phyloP scores from a whole-genome alignment of 2,888 invertebrate genomes.

The Empis livida region DNA sequence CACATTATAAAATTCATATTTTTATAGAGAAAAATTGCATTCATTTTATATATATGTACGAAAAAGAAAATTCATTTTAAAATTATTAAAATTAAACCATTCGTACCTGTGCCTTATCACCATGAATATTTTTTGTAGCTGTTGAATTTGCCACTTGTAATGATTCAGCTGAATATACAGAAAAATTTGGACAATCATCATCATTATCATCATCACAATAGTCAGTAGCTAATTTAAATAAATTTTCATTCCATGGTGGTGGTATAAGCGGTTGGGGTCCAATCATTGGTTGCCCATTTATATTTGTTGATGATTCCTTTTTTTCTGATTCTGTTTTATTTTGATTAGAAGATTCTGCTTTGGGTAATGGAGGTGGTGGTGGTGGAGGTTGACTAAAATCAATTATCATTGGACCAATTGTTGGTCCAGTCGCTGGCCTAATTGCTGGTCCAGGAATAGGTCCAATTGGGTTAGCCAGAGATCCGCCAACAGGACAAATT shows the following conservation, averaged over 20 bases:
- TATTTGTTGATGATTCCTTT: neutral
- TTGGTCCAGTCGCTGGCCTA: no score
- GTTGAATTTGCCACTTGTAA: constrained; percentile 42
- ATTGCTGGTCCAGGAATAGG: no score
- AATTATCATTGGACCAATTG: neutral
- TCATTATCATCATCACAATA: constrained; percentile 41
- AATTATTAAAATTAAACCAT: neutral
- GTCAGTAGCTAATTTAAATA: constrained; percentile 28
- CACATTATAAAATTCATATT: neutral
- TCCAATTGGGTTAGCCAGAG: no score
- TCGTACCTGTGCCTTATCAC: constrained; percentile 24
- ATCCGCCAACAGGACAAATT: no score
- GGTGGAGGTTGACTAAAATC: constrained; percentile 6
- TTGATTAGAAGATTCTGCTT: neutral
- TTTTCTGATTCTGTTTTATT: no score
- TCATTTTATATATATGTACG: no score
- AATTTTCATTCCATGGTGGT: constrained; percentile 21
- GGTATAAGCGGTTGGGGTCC: constrained; percentile 14
- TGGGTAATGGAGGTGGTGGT: constrained; percentile 5
- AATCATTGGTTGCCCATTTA: neutral
- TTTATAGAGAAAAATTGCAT: neutral
- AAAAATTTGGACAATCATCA: constrained; percentile 73
- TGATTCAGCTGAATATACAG: constrained; percentile 70
- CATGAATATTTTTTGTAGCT: constrained; percentile 14
- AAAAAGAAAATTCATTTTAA: neutral